Conservation (phyloP, 30 jellyfish, hydroid and myxozoan species). For the Cassiopea xamachana region DNA sequence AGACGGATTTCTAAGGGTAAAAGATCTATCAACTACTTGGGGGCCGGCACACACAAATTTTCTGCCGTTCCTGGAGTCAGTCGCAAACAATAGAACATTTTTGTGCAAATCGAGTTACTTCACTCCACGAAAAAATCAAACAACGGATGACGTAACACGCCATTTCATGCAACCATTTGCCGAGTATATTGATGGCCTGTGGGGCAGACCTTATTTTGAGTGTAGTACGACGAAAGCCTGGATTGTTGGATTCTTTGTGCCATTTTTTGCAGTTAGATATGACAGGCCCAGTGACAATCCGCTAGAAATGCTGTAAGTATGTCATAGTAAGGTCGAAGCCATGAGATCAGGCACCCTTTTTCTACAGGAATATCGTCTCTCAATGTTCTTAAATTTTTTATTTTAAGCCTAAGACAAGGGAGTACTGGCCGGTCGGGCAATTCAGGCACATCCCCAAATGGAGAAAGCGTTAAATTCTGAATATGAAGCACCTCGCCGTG, state of each 20-base stretch:
- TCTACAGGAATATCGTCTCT: too few species aligned
- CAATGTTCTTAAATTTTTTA: too few species aligned
- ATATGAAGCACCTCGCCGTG: too few species aligned
- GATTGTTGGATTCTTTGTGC: slow-evolving; percentile 68
- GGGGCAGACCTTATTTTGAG: slow-evolving; percentile 84
- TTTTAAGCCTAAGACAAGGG: too few species aligned
- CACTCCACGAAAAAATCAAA: slow-evolving; percentile 57
- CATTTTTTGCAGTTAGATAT: slow-evolving; percentile 63
- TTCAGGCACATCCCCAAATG: too few species aligned
- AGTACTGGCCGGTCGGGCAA: too few species aligned
- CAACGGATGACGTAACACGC: slow-evolving; percentile 27
- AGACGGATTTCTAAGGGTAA: slow-evolving; percentile 37
- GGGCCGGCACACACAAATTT: slow-evolving; percentile 70
- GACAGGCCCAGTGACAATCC: slow-evolving; percentile 58
- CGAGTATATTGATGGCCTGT: slow-evolving; percentile 68
- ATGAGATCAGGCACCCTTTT: too few species aligned
- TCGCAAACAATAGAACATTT: slow-evolving; percentile 59
- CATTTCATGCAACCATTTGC: slow-evolving; percentile 68
- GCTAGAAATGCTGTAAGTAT: slow-evolving; percentile 57
- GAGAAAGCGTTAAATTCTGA: too few species aligned
- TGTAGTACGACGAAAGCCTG: slow-evolving; percentile 70
- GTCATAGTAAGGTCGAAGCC: not conserved
- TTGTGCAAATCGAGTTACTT: slow-evolving; percentile 61
- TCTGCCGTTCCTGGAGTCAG: slow-evolving; percentile 34
- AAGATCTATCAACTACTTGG: slow-evolving; percentile 74